Evolutionary conservation across 2,797 vertebrate genomes (phyloP).

Genomic region (Scolopax rusticola): DNA sequence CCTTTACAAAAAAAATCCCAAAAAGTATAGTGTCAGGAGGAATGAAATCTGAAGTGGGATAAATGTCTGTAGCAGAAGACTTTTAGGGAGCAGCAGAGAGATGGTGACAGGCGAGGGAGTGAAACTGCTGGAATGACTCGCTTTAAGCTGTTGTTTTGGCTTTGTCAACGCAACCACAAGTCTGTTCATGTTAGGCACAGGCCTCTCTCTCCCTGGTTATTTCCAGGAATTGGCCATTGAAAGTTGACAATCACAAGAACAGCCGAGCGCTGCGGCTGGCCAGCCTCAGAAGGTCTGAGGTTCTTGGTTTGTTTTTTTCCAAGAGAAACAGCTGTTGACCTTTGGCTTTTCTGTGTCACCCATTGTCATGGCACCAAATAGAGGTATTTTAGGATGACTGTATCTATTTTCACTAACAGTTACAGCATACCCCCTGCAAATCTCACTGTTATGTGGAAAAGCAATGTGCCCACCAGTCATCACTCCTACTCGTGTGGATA

Average conservation of each 20-base stretch:
- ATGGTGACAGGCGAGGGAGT: neutral
- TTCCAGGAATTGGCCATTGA: slow-evolving; percentile 59
- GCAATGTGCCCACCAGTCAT: neutral
- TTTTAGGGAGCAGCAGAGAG: slow-evolving; percentile 14
- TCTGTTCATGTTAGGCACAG: neutral
- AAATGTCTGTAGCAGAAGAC: neutral
- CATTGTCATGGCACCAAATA: neutral
- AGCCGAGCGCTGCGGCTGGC: neutral
- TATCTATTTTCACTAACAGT: neutral
- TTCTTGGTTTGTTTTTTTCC: neutral
- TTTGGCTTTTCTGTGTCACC: neutral
- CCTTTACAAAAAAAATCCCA: neutral
- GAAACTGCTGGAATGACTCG: neutral
- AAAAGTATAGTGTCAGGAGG: neutral
- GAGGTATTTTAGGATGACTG: neutral
- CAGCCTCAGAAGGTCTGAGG: neutral
- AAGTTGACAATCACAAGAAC: neutral
- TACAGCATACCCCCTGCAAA: neutral
- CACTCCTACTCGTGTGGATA: neutral
- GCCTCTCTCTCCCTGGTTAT: neutral
- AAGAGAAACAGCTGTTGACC: neutral
- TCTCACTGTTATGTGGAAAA: neutral
- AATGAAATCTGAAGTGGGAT: neutral
- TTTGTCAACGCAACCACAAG: slow-evolving; percentile 18
- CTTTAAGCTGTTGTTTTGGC: slow-evolving; percentile 28